Base-by-base conservation (phyloP, 2,113 vertebrate genomes). In the Aegotheles bennettii region DNA sequence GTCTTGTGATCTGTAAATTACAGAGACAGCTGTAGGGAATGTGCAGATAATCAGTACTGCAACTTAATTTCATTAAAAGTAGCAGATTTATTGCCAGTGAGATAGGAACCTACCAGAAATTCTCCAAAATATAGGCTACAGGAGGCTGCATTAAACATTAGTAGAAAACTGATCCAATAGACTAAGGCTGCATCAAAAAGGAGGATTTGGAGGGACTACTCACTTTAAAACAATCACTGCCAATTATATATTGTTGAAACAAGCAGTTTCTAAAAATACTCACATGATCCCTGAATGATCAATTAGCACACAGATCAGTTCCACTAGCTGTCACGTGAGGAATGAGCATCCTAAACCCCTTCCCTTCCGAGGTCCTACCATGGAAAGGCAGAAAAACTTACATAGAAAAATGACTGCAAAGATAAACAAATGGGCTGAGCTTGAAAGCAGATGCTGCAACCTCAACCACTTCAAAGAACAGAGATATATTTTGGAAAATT, bases 41-140 rank as follows among this genome's bases (percentile, higher is more conserved):
- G 23, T 24, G 36, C 33, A 78, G 73, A 93, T 84, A 78, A 90
- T 84, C 87, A 95, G 82, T 54, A 95, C 60, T 91, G 38, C 78
- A 93, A 87, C 38, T 90, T 93, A 53, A 95, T 93, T 86, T 91
- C 87, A 95, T 89, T 91, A 93, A 63, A 94, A 90, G 74, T 74
- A 86, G 73, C 57, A 91, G 54, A 94, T 95, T 97, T 94, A 88
- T 56, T 93, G 82, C 61, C 45, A 80, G 45, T 45, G 63, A 93
- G 70, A 94, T 31, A 67, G 78, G 33, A 93, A 74, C 38, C 54
- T 59, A 86, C 35, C 90, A 87, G 87, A 94, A 95, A 70, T 63
- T 40, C 17, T 51, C 82, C 79, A 93, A 73, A 95, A 76, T 38
- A 91, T 7, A 83, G 33, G 16, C 69, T 82, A 70, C 14, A 16